A percentile compares a stretch with the other conserved stretches of the same genome.
Conservation (phyloP, 2,113 vertebrate genomes). For the Bufo gargarizans region DNA sequence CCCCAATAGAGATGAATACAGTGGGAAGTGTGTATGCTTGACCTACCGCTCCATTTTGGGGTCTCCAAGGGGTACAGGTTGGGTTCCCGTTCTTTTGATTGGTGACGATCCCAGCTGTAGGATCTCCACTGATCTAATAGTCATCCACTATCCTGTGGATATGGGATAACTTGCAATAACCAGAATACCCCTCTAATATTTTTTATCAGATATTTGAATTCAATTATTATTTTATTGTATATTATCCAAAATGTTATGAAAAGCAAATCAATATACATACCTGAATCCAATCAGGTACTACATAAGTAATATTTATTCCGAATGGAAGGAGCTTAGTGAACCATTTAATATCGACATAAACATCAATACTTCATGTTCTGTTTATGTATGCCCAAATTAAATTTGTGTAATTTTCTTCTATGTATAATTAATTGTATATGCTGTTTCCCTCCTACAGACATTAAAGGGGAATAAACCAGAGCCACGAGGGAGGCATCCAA, state of each 20-base stretch:
- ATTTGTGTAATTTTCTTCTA: conserved; percentile 27
- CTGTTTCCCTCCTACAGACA: conserved; percentile 32
- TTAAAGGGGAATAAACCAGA: conserved; percentile 36
- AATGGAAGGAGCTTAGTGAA: neutral
- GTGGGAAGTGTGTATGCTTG: too few species aligned
- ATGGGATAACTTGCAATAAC: too few species aligned
- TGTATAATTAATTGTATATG: conserved; percentile 39
- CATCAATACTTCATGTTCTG: conserved; percentile 33
- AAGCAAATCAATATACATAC: neutral
- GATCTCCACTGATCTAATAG: too few species aligned
- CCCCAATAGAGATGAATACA: too few species aligned
- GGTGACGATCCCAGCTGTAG: too few species aligned
- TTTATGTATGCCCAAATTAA: conserved; percentile 28
- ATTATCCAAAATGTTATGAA: neutral
- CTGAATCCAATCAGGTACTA: neutral
- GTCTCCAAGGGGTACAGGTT: too few species aligned
- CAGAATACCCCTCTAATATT: too few species aligned
- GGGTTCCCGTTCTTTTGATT: too few species aligned
- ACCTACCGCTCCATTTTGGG: too few species aligned
- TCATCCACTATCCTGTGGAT: too few species aligned
- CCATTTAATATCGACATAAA: neutral
- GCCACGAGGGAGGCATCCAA: conserved; percentile 4
- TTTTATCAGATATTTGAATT: neutral
- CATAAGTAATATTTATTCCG: neutral
- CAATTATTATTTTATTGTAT: neutral